Percentiles rank a stretch among this genome's conserved stretches.
Evolutionary conservation across 2,888 invertebrate species (phyloP).

Genomic region (Xestia sexstrigata): DNA sequence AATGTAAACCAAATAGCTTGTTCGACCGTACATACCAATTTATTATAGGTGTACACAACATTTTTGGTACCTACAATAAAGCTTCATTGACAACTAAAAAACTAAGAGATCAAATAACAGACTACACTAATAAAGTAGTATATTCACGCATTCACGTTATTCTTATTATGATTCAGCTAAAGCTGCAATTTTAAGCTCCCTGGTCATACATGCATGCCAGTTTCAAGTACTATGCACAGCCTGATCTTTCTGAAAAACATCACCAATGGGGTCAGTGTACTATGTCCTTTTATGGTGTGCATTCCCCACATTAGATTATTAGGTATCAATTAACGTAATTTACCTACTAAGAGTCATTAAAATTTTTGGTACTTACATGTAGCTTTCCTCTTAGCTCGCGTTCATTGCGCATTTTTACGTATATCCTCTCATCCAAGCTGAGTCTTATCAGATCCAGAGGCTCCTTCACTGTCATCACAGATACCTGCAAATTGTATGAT

Average conservation of each 20-base stretch:
- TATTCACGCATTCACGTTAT: too few relatives aligned
- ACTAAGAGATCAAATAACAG: too few relatives aligned
- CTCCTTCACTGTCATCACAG: slow-evolving; percentile 98
- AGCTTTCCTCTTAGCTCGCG: slow-evolving; percentile 98
- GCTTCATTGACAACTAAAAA: too few relatives aligned
- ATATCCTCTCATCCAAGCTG: slow-evolving; percentile 99
- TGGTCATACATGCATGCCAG: neutral
- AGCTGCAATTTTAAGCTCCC: too few relatives aligned
- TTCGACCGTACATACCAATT: too few relatives aligned
- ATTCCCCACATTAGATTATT: neutral
- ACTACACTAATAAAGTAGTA: too few relatives aligned
- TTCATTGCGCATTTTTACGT: slow-evolving; percentile 99
- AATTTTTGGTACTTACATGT: slow-evolving; percentile 93
- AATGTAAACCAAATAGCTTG: too few relatives aligned
- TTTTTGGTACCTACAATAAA: too few relatives aligned
- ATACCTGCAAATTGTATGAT: slow-evolving; percentile 91
- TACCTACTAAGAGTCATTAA: too few relatives aligned
- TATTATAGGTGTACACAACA: too few relatives aligned
- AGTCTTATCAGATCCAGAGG: slow-evolving; percentile 98
- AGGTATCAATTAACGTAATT: neutral
- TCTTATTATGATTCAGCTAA: too few relatives aligned
- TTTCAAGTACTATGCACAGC: neutral
- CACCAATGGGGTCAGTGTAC: neutral
- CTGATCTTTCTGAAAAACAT: neutral
- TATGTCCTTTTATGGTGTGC: neutral